A percentile compares a stretch with the other conserved stretches of the same genome.
phyloP scores from a whole-genome alignment of 2,113 vertebrate species.

The Centropus bengalensis region DNA sequence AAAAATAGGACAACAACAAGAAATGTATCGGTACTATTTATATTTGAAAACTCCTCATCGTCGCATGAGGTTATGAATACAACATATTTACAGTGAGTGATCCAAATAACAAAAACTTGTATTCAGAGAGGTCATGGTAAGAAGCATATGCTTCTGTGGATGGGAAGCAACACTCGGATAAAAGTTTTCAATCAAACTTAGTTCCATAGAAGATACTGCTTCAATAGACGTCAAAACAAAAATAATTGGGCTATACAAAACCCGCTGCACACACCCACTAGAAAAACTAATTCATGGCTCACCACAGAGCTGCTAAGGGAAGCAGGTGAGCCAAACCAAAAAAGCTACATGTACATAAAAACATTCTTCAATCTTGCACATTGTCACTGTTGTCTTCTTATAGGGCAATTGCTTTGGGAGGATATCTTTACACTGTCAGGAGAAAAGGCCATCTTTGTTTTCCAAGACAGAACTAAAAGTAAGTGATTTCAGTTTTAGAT shows the following conservation, averaged over 20 bases:
- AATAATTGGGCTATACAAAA: constrained; percentile 68
- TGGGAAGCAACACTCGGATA: constrained; percentile 52
- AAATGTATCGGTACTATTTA: constrained; percentile 77
- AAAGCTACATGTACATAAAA: constrained; percentile 61
- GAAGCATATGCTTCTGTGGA: constrained; percentile 35
- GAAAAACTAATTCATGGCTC: constrained; percentile 54
- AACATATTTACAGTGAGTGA: constrained; percentile 79
- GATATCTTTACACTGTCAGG: constrained; percentile 13
- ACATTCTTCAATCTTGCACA: constrained; percentile 17
- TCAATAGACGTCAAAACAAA: constrained; percentile 36
- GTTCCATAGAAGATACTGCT: constrained; percentile 23
- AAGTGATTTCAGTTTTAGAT: not conserved
- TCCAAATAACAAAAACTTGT: constrained; percentile 61
- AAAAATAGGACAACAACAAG: constrained; percentile 77
- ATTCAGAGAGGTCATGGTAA: constrained; percentile 46
- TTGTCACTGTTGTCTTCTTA: constrained; percentile 14
- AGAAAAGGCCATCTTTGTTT: constrained; percentile 42
- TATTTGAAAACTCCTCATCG: constrained; percentile 78
- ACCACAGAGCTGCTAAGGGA: constrained; percentile 39
- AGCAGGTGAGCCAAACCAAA: constrained; percentile 57
- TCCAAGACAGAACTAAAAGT: constrained; percentile 46
- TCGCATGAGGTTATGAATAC: constrained; percentile 76
- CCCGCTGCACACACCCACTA: constrained; percentile 36
- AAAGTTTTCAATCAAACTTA: constrained; percentile 16
- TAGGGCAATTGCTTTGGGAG: constrained; percentile 37